A percentile compares a stretch with the other conserved stretches of the same genome.
These are phyloP conservation scores for Pipistrellus kuhlii DNA, from an alignment of 2,797 vertebrate species.

Conservation along the genomic window DNA sequence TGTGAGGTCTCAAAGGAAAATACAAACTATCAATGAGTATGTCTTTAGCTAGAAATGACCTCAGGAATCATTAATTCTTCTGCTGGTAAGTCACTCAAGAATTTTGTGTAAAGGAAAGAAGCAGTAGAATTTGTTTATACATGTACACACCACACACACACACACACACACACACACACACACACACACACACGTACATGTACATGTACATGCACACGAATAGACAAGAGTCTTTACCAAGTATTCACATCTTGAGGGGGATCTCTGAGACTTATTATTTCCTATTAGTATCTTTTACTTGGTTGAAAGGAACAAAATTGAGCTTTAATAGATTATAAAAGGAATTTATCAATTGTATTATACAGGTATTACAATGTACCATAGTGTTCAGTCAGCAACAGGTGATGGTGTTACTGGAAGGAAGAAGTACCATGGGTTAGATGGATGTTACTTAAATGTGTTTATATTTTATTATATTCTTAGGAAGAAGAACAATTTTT, in stretches of 20 bases:
- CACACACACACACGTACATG: no score
- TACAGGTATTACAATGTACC: not conserved
- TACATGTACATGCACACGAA: no score
- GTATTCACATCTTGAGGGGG: not conserved
- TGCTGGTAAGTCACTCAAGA: slow-evolving; percentile 45
- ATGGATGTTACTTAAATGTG: not conserved
- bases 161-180: no score
- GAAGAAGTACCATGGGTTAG: not conserved
- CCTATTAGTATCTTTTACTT: not conserved
- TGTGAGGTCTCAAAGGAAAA: not conserved
- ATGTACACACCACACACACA: no score
- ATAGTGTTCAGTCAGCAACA: not conserved
- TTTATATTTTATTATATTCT: not conserved
- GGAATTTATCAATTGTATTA: not conserved
- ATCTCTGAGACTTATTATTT: not conserved
- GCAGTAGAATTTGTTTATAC: not conserved
- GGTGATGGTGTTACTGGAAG: not conserved
- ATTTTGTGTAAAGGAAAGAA: not conserved
- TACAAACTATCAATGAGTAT: not conserved
- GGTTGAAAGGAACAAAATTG: not conserved
- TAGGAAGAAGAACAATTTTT: no score
- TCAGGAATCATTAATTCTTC: not conserved
- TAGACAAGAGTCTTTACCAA: not conserved
- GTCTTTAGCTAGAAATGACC: no score
- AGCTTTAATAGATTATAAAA: not conserved